Percentiles rank a stretch among this genome's conserved stretches.
Evolutionary conservation across 2,888 invertebrate genomes (phyloP).

Genomic region (Craniophora ligustri): DNA sequence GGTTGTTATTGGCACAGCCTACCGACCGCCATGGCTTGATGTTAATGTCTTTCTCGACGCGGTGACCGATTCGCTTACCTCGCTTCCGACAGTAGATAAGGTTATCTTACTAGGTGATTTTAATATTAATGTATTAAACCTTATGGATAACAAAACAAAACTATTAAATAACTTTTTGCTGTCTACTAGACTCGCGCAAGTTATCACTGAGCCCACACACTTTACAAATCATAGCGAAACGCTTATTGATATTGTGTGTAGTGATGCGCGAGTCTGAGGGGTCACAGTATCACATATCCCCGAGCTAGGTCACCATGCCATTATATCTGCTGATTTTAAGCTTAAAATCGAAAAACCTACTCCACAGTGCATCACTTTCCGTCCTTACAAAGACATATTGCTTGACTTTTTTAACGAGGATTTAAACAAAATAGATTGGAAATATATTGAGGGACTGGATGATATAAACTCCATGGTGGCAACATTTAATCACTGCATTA

Average conservation of each 20-base stretch:
- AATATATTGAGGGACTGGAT: too few species aligned
- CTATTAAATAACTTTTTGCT: not conserved
- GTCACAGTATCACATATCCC: too few species aligned
- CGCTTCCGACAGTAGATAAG: not conserved
- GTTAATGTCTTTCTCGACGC: not conserved
- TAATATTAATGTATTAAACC: not conserved
- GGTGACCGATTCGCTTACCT: not conserved
- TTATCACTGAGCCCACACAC: not conserved
- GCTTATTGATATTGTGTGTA: too few species aligned
- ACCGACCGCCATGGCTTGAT: constrained; percentile 4
- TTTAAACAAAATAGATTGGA: too few species aligned
- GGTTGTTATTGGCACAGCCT: not conserved
- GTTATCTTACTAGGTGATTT: constrained; percentile 1
- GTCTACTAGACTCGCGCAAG: not conserved
- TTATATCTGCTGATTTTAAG: not conserved
- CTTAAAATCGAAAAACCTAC: not conserved
- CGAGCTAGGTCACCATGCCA: too few species aligned
- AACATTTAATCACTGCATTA: too few species aligned
- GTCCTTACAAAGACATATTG: too few species aligned
- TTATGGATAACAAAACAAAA: not conserved
- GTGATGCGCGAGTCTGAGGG: too few species aligned
- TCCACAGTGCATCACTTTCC: not conserved
- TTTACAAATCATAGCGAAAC: too few species aligned
- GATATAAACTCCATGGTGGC: too few species aligned
- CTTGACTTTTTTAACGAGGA: too few species aligned